Evolutionary conservation across 2,888 invertebrate species (phyloP), one percentile per base, ranked within the genome.

Genomic region (Limnephilus lunatus): DNA sequence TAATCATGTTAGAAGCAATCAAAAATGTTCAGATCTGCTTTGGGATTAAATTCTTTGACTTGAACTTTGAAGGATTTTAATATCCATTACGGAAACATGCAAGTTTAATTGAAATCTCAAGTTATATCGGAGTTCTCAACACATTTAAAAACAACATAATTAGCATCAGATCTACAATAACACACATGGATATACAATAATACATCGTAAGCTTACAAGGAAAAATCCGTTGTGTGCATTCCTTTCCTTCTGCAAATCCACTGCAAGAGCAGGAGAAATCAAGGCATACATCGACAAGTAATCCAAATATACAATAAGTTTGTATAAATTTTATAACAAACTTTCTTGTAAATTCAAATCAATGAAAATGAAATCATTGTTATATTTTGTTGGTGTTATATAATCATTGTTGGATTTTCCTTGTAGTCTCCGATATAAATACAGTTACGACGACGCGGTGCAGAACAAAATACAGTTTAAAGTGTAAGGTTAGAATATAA

Each of bases 111-210:
- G 68, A 25, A 68, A n/a, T 25, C 68, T 68, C 68, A 68, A 68
- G 68, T n/a, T 68, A 68, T 68, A 1, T 25, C 25, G 9, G 68
- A 68, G 19, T 30, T 89, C 25, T 68, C 31, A 15, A 89, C 5
- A 89, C 53, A 80, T 89, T 32, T 9, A 89, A 68, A 68, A 80
- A 80, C 80, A 68, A 90, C 14, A 68, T 68, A 25, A 25, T 68
- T 68, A 68, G 68, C 68, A 25, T 68, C 68, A 68, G 25, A n/a
- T 68, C 68, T 68, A 68, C 5, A 68, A 68, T 68, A 68, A 68
- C 25, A 25, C 68, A 25, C 25, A 68, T 68, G 68, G 25, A 68
- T 25, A 68, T 0, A 25, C 68, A 68, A 53, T 48, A 53, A 25
- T 68, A 68, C 9, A 68, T 68, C n/a, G n/a, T 9, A 68, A 68